Evolutionary conservation across 1,140 invertebrate species (phyloP).

Genomic region (Stegodyphus mimosarum): DNA sequence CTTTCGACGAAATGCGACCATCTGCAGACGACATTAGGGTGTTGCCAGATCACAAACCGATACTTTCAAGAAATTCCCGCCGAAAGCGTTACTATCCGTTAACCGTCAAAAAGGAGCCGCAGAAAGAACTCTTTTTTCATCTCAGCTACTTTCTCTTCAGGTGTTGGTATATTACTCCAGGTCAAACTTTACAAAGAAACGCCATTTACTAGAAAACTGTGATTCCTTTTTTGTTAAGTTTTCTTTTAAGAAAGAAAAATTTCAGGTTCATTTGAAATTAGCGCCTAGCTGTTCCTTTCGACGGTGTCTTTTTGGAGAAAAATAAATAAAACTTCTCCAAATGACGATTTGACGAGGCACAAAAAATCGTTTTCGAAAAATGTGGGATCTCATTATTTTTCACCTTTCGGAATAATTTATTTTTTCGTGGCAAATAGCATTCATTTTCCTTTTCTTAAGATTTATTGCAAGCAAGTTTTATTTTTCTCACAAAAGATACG

Average conservation of each 20-base stretch:
- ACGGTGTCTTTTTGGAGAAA: neutral
- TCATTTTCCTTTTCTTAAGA: no score
- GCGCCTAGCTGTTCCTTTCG: constrained; percentile 33
- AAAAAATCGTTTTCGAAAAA: constrained; percentile 19
- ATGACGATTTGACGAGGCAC: constrained; percentile 41
- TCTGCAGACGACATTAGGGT: constrained; percentile 53
- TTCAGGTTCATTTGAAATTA: constrained; percentile 44
- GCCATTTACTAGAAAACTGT: constrained; percentile 50
- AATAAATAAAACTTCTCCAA: constrained; percentile 20
- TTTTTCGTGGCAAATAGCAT: neutral
- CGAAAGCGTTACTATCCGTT: constrained; percentile 38
- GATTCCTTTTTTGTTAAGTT: constrained; percentile 13
- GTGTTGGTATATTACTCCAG: constrained; percentile 37
- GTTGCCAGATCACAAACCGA: constrained; percentile 55
- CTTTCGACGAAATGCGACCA: constrained; percentile 35
- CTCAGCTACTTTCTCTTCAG: constrained; percentile 16
- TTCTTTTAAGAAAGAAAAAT: constrained; percentile 17
- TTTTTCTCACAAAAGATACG: no score
- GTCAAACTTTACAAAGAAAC: constrained; percentile 53
- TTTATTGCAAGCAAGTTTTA: no score
- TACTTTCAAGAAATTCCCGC: constrained; percentile 37
- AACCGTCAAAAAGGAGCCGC: constrained; percentile 23
- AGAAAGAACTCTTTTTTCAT: constrained; percentile 1
- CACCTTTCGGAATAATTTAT: constrained; percentile 50
- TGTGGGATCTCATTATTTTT: constrained; percentile 42